phyloP scores from a whole-genome alignment of 2,113 vertebrate genomes.

The Mobula hypostoma region DNA sequence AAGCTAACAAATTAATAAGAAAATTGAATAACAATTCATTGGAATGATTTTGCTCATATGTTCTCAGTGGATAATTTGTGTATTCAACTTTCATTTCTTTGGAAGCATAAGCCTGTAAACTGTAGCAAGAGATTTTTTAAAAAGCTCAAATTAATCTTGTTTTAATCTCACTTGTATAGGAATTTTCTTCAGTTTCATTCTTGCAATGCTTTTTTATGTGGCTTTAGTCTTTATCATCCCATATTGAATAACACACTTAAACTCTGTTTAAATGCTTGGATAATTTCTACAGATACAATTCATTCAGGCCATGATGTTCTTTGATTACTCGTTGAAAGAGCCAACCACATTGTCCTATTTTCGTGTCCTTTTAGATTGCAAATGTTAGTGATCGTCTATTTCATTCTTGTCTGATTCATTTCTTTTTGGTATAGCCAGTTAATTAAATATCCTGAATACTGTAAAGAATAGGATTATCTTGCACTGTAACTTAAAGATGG shows the following conservation, averaged over 20 bases:
- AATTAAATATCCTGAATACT: no score
- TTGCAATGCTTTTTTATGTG: not conserved
- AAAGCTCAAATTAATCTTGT: not conserved
- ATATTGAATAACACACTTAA: not conserved
- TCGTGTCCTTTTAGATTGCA: not conserved
- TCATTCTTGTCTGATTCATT: no score
- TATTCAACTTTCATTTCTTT: not conserved
- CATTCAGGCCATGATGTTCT: not conserved
- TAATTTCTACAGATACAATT: not conserved
- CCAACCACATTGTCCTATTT: not conserved
- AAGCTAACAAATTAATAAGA: not conserved
- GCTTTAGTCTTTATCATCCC: not conserved
- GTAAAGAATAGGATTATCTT: not conserved
- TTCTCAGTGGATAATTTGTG: not conserved
- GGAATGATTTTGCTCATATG: not conserved
- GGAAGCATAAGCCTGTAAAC: not conserved
- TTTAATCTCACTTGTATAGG: not conserved
- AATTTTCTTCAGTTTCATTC: not conserved
- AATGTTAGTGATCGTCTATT: no score
- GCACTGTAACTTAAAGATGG: not conserved
- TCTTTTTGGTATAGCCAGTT: no score
- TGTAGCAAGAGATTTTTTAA: not conserved
- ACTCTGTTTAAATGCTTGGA: not conserved
- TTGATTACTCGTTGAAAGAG: not conserved
- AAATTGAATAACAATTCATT: not conserved